Evolutionary conservation across 1,140 invertebrate genomes (phyloP), one percentile per base, ranked within the genome.

Genomic region (Stenopsyche tienmushanensis): DNA sequence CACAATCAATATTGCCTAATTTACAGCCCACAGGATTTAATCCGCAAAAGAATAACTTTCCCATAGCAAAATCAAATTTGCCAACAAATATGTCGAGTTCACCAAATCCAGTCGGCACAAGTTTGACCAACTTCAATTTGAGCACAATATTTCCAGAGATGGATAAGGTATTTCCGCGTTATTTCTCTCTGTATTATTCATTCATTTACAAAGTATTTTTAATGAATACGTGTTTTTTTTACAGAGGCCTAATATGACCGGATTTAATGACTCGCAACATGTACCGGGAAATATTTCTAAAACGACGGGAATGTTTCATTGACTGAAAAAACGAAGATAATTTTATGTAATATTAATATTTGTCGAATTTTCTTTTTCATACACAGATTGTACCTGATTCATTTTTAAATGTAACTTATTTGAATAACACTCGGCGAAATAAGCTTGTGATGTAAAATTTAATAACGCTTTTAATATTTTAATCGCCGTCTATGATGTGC

Each of bases 81-180:
- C n/a, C n/a, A n/a, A n/a, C 52, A 15, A 57, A 57, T n/a, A 58
- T 65, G 23, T 55, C 62, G 10, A 44, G 50, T 17, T 47, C 49
- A 1, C 62, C 53, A 1, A 64, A 41, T 47, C 76, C 77, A 0
- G 78, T 77, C 1, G 81, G 82, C 54, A 85, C 82, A 0, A 84
- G 83, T 70, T 76, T 88, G 9, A 86, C 86, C 0, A 87, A 87
- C 66, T 88, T 88, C 69, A 87, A 88, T 76, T 73, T 87, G 21
- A 86, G 85, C 62, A 86, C 86, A 0, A 88, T 88, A 59, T 87
- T 87, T 72, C 86, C 86, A 7, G 86, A 88, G 72, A 88, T 88
- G 59, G 87, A 86, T 73, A 86, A 86, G 80, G 86, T 86, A 72
- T 72, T 60, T 65, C 8, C 13, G 8, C 9, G 17, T 17, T 58